A percentile compares a stretch with the other conserved stretches of the same genome.
Conservation (phyloP, 2,113 vertebrate species). For the Rhizomys pruinosus region DNA sequence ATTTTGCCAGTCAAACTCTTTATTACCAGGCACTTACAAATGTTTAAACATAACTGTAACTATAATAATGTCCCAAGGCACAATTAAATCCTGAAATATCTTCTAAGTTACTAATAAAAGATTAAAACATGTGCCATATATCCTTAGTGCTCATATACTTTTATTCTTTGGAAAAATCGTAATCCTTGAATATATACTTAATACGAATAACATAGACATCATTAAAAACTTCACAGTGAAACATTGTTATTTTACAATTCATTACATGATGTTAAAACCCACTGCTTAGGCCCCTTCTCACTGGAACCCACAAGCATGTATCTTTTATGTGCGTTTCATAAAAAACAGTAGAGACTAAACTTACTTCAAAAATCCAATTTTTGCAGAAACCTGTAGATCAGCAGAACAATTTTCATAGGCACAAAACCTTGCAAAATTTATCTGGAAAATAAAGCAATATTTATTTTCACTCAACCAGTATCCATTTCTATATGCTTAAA, state of each 20-base stretch:
- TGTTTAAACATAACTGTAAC: conserved; percentile 35
- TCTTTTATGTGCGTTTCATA: neutral
- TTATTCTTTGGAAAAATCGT: neutral
- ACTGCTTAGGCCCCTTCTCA: neutral
- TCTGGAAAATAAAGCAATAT: conserved; percentile 84
- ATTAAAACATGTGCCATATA: neutral
- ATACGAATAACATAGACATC: neutral
- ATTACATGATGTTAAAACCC: neutral
- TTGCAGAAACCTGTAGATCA: conserved; percentile 93
- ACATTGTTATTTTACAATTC: neutral
- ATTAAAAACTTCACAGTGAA: neutral
- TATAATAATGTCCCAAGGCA: neutral
- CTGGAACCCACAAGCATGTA: neutral
- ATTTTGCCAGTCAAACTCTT: conserved; percentile 19
- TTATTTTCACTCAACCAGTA: conserved; percentile 47
- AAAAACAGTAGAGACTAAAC: conserved; percentile 73
- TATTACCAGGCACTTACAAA: neutral
- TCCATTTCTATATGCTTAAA: neutral
- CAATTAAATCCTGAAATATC: conserved; percentile 25
- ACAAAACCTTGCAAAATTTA: conserved; percentile 94
- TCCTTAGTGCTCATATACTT: neutral
- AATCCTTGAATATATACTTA: neutral
- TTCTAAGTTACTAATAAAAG: neutral
- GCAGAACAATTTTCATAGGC: conserved; percentile 93
- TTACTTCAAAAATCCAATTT: conserved; percentile 92